These are phyloP conservation scores for Melieria omissa DNA, from an alignment of 2,888 invertebrate genomes.

Conservation along the genomic window DNA sequence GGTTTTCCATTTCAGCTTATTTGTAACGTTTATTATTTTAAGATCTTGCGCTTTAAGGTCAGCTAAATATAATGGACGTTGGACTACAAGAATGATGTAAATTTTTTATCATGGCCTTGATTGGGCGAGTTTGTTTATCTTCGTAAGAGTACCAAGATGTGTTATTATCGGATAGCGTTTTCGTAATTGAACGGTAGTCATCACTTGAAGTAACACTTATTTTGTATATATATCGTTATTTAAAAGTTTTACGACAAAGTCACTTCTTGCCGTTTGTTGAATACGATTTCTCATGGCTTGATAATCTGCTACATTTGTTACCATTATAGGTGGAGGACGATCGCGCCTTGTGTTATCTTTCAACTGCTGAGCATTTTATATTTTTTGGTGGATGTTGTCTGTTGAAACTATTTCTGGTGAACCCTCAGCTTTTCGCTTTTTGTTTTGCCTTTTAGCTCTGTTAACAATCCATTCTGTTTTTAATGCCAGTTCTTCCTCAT, in stretches of 20 bases:
- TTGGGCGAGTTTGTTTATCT: slow-evolving; percentile 13
- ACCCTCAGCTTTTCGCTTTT: slow-evolving; percentile 14
- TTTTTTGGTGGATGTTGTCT: no score
- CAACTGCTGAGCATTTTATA: neutral
- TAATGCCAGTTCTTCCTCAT: slow-evolving; percentile 21
- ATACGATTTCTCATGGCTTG: neutral
- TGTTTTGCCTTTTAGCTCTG: slow-evolving; percentile 7
- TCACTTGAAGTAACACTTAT: neutral
- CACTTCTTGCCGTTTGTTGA: neutral
- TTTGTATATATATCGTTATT: slow-evolving; percentile 12
- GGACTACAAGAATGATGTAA: slow-evolving; percentile 24
- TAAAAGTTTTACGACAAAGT: neutral
- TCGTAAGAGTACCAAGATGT: slow-evolving; percentile 7
- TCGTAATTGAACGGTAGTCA: slow-evolving; percentile 18
- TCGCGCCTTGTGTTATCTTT: neutral
- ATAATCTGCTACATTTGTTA: neutral
- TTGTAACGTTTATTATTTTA: slow-evolving; percentile 10
- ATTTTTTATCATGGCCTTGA: slow-evolving; percentile 13
- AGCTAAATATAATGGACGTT: slow-evolving; percentile 11
- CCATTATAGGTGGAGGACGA: slow-evolving; percentile 11
- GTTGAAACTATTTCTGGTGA: neutral
- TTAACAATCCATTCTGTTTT: slow-evolving; percentile 14
- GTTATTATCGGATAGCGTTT: neutral
- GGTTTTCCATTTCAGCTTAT: slow-evolving; percentile 16
- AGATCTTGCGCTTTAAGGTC: slow-evolving; percentile 24